Percentiles rank a stretch among this genome's conserved stretches.
Conservation (phyloP, 2,113 vertebrate species). For the Dicrurus megarhynchus region DNA sequence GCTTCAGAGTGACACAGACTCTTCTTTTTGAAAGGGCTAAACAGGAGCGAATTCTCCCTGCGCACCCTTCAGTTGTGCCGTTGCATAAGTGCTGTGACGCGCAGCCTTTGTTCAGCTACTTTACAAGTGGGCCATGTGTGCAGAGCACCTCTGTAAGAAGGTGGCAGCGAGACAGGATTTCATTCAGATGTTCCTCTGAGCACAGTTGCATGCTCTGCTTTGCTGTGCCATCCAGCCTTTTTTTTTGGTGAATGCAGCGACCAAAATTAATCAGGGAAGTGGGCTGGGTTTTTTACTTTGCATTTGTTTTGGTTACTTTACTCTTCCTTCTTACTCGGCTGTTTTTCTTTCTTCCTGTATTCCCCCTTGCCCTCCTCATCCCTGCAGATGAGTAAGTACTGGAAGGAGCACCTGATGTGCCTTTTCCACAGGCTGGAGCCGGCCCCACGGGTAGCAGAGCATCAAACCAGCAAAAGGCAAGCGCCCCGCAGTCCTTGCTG, state of each 20-base stretch:
- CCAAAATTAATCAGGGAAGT: not conserved
- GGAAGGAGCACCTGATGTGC: not conserved
- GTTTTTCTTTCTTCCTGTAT: not conserved
- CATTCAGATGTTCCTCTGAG: not conserved
- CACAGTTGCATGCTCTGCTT: not conserved
- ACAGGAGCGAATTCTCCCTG: not conserved
- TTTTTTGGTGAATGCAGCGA: not conserved
- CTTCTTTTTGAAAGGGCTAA: not conserved
- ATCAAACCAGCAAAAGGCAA: too few species aligned
- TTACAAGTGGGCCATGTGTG: not conserved
- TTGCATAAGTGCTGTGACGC: fast-evolving
- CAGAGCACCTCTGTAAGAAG: not conserved
- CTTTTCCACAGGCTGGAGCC: fast-evolving
- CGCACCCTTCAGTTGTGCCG: fast-evolving
- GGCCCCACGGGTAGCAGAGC: fast-evolving
- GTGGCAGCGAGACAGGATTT: not conserved
- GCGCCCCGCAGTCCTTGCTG: not conserved
- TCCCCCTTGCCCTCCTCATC: not conserved
- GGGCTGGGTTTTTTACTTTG: not conserved
- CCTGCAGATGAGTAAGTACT: not conserved
- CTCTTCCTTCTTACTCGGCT: not conserved
- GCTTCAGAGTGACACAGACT: not conserved
- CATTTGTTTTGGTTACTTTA: not conserved
- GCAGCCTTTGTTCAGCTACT: not conserved
- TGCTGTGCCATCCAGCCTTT: not conserved